Conservation (phyloP, 2,113 vertebrate species). For the Lonchura striata region DNA sequence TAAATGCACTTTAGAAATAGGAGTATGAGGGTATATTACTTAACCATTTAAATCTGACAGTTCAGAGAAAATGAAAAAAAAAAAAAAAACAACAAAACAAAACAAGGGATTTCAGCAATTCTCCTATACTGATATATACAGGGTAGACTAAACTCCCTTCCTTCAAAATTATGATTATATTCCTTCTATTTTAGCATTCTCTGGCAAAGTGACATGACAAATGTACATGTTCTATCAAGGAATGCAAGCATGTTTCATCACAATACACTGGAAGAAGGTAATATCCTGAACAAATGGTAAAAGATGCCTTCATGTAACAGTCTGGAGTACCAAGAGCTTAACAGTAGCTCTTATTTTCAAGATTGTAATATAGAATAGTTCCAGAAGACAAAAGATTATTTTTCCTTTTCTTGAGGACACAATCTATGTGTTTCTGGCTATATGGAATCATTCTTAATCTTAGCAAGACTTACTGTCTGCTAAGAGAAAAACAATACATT, state of each 20-base stretch:
- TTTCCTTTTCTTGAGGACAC: background rate
- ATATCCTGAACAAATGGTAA: background rate
- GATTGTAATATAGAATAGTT: background rate
- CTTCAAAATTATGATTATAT: background rate
- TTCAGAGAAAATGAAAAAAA: background rate
- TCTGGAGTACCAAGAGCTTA: background rate
- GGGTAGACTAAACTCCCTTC: background rate
- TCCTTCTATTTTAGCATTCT: background rate
- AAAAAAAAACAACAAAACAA: no score
- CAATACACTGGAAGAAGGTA: background rate
- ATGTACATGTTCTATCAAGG: background rate
- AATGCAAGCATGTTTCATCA: background rate
- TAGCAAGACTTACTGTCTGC: background rate
- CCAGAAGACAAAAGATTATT: background rate
- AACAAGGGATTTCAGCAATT: background rate
- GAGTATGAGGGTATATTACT: background rate
- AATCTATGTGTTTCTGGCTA: background rate
- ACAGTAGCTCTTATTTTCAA: background rate
- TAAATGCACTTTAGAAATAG: background rate
- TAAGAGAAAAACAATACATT: background rate
- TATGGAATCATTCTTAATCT: background rate
- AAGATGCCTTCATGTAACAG: background rate
- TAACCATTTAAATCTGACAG: background rate
- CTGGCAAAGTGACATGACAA: background rate
- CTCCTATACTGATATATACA: background rate